Percentiles rank a stretch among this genome's conserved stretches.
phyloP scores from a whole-genome alignment of 2,797 vertebrate genomes.

The Morelia viridis region DNA sequence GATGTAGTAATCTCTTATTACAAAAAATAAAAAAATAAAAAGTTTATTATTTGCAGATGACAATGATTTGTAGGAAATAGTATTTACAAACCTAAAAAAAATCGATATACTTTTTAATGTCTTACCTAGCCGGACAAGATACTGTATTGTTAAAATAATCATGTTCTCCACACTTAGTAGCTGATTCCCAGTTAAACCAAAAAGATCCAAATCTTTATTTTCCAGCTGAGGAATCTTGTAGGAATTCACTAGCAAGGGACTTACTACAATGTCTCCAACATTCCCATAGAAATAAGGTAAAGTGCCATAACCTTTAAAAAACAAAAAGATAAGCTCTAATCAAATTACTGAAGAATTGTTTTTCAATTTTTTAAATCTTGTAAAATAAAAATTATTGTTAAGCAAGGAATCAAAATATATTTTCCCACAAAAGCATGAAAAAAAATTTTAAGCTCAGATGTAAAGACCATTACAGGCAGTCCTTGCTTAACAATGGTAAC shows the following conservation, averaged over 20 bases:
- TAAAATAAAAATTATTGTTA: background rate
- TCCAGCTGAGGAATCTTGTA: conserved; percentile 90
- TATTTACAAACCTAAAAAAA: background rate
- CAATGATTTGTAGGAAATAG: background rate
- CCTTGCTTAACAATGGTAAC: background rate
- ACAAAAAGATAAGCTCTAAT: background rate
- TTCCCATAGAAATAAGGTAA: conserved; percentile 99
- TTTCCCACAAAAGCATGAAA: background rate
- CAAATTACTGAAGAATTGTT: background rate
- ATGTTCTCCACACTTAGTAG: conserved; percentile 90
- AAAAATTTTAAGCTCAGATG: background rate
- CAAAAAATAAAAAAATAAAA: conserved; percentile 16
- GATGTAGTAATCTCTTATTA: conserved; percentile 60
- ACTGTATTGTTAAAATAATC: conserved; percentile 95
- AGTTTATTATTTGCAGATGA: conserved; percentile 16
- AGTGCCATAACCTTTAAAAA: conserved; percentile 88
- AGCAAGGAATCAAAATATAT: background rate
- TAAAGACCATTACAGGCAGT: background rate
- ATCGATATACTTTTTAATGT: conserved; percentile 19
- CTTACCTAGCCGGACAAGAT: conserved; percentile 94
- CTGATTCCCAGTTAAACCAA: conserved; percentile 86
- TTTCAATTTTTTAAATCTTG: conserved; percentile 7
- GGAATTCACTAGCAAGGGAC: conserved; percentile 95
- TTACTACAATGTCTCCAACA: conserved; percentile 95
- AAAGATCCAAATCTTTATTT: conserved; percentile 82